phyloP scores from a whole-genome alignment of 2,797 vertebrate species.

The Pseudochromis fuscus region DNA sequence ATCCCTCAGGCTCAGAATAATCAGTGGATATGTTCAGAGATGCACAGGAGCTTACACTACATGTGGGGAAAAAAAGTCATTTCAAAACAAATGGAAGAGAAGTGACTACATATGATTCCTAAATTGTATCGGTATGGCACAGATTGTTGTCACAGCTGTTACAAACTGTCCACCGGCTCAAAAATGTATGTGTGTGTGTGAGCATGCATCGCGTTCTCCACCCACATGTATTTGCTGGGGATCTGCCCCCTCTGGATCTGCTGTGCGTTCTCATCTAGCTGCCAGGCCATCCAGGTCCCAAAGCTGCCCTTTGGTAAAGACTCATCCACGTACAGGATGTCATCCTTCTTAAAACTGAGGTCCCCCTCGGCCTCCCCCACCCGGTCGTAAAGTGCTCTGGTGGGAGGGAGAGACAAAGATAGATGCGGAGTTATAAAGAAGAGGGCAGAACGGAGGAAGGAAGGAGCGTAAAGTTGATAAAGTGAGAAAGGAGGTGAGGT shows the following conservation, averaged over 20 bases:
- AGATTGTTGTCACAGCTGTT: slow-evolving; percentile 57
- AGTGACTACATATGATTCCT: slow-evolving; percentile 27
- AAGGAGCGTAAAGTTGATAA: slow-evolving; percentile 46
- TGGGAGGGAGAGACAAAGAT: slow-evolving; percentile 57
- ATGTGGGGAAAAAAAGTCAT: not conserved
- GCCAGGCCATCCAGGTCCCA: slow-evolving; percentile 98
- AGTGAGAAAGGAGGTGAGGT: slow-evolving; percentile 43
- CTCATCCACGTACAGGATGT: slow-evolving; percentile 97
- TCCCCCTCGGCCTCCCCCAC: slow-evolving; percentile 91
- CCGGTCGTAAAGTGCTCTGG: slow-evolving; percentile 95
- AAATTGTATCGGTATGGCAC: slow-evolving; percentile 11
- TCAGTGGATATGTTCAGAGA: not conserved
- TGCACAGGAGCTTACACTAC: not conserved
- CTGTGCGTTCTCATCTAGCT: slow-evolving; percentile 96
- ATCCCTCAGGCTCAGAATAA: not conserved
- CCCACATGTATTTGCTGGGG: slow-evolving; percentile 98
- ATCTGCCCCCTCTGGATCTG: slow-evolving; percentile 96
- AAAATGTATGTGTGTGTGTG: slow-evolving; percentile 27
- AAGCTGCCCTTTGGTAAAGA: slow-evolving; percentile 95
- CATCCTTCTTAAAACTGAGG: slow-evolving; percentile 97
- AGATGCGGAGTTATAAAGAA: slow-evolving; percentile 44
- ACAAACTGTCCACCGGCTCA: slow-evolving; percentile 30
- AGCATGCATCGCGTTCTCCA: slow-evolving; percentile 38
- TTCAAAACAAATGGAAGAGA: slow-evolving; percentile 10
- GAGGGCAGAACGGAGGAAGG: not conserved